Percentiles rank a stretch among this genome's conserved stretches.
Conservation (phyloP, 2,888 invertebrate species). For the Andrena dorsata region DNA sequence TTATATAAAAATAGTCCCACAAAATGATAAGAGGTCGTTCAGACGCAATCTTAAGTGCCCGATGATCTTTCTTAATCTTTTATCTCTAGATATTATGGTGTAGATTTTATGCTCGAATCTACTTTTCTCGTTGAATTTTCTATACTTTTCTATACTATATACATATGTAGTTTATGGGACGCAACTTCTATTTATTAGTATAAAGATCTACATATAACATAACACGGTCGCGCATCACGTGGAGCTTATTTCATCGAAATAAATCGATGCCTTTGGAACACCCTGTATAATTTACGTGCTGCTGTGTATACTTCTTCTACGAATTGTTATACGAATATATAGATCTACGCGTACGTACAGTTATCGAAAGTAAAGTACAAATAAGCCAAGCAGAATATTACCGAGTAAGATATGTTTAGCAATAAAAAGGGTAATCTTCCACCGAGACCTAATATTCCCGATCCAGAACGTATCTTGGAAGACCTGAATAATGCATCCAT, state of each 20-base stretch:
- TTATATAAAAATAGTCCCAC: no score
- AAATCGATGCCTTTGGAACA: background rate
- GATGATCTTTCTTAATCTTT: no score
- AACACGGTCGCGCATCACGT: no score
- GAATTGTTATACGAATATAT: slow-evolving; percentile 4
- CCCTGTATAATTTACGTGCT: background rate
- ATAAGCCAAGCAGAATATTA: background rate
- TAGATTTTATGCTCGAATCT: no score
- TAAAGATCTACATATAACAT: background rate
- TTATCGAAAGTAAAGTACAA: background rate
- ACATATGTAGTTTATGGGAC: background rate
- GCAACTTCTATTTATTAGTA: background rate
- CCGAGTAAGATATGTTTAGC: slow-evolving; percentile 49
- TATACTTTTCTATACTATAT: background rate
- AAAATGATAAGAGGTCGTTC: no score
- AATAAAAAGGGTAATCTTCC: slow-evolving; percentile 80
- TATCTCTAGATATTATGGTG: no score
- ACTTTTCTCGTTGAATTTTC: background rate
- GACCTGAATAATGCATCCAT: slow-evolving; percentile 76
- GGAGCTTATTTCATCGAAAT: background rate
- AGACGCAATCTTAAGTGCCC: no score
- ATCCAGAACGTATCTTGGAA: slow-evolving; percentile 78
- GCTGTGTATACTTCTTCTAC: background rate
- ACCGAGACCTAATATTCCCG: slow-evolving; percentile 79
- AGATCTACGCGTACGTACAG: background rate